A percentile compares a stretch with the other conserved stretches of the same genome.
Evolutionary conservation across 1,140 invertebrate species (phyloP).

Genomic region (Linepithema humile): DNA sequence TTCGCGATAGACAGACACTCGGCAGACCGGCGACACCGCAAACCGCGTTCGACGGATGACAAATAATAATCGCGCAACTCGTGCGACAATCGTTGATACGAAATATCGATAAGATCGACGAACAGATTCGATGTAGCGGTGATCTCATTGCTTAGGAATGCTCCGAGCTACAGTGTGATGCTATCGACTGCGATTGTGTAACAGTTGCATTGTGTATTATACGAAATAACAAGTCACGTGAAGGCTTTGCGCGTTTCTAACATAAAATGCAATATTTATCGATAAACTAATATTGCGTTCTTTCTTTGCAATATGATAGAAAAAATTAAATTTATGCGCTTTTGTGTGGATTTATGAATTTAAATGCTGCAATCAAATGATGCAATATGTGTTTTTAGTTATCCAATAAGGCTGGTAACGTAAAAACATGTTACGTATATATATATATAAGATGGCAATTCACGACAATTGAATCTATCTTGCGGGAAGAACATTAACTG

Average conservation of each 20-base stretch:
- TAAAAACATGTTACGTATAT: neutral
- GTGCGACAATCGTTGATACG: conserved; percentile 17
- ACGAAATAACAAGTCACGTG: neutral
- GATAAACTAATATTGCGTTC: neutral
- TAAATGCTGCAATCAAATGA: neutral
- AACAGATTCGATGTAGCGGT: conserved; percentile 12
- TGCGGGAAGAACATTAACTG: neutral
- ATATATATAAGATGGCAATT: neutral
- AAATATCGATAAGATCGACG: conserved; percentile 29
- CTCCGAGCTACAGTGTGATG: neutral
- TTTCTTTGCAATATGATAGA: neutral
- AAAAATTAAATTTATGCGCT: neutral
- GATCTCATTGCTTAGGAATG: conserved; percentile 2
- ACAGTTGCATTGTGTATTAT: neutral
- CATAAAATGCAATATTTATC: neutral
- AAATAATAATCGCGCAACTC: conserved; percentile 24
- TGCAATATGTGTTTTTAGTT: neutral
- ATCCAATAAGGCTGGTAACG: neutral
- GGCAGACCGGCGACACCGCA: neutral
- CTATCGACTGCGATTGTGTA: neutral
- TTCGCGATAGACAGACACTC: neutral
- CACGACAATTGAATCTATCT: neutral
- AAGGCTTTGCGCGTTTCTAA: neutral
- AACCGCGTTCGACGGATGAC: neutral
- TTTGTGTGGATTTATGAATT: neutral